Evolutionary conservation across 2,888 invertebrate genomes (phyloP).

Genomic region (Stramonita haemastoma): DNA sequence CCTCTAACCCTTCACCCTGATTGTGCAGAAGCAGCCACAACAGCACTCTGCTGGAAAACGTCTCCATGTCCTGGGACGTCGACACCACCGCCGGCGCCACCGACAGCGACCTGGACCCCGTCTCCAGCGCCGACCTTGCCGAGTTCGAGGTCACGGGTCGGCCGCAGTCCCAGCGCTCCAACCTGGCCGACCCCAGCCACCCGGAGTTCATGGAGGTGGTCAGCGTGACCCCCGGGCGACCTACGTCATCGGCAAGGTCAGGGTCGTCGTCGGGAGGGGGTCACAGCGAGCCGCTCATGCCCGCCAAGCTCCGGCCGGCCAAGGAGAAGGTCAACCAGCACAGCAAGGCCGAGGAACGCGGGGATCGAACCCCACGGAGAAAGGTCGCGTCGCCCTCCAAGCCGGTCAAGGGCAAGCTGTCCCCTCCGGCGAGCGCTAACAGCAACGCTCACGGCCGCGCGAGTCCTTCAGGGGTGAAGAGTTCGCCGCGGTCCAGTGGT

Average conservation of each 20-base stretch:
- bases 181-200: conserved; percentile 51
- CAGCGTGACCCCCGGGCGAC: conserved; percentile 60
- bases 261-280: conserved; percentile 28
- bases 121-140: conserved; percentile 42
- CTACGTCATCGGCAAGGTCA: conserved; percentile 25
- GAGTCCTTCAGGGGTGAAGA: background rate
- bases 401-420: conserved; percentile 49
- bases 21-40: conserved; percentile 40
- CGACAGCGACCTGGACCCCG: conserved; percentile 51
- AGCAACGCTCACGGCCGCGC: conserved; percentile 12
- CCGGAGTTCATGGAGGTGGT: conserved; percentile 62
- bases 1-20: no score
- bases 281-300: conserved; percentile 80
- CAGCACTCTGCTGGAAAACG: conserved; percentile 67
- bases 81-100: conserved; percentile 61
- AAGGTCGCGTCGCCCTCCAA: conserved; percentile 57
- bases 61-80: conserved; percentile 69
- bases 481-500: conserved; percentile 15
- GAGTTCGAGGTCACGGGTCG: conserved; percentile 51
- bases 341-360: conserved; percentile 85
- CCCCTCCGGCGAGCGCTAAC: conserved; percentile 14
- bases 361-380: conserved; percentile 69
- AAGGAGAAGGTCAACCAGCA: conserved; percentile 84
- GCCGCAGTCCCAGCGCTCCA: background rate
- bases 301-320: conserved; percentile 81